Conservation (phyloP, 2,888 invertebrate species). For the Coelogynopora nodosa region DNA sequence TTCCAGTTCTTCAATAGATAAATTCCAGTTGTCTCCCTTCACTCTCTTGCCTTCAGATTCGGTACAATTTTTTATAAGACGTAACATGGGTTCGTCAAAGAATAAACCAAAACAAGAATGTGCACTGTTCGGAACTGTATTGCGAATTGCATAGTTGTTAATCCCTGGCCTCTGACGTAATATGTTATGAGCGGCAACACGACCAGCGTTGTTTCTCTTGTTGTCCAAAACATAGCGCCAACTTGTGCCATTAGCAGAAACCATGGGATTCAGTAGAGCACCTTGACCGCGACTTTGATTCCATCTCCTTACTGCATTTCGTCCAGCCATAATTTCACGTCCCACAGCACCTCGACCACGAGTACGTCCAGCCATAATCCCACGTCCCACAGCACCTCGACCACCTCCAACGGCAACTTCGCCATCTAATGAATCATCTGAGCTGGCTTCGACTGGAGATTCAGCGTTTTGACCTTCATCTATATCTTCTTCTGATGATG, state of each 20-base stretch:
- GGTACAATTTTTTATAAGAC: not conserved
- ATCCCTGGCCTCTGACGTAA: not conserved
- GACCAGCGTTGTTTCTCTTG: constrained; percentile 1
- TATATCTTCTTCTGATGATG: not conserved
- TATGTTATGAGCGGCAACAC: constrained; percentile 11
- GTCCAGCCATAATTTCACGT: not conserved
- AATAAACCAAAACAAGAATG: not conserved
- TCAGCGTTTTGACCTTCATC: not conserved
- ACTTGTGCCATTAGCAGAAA: not conserved
- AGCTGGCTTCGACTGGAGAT: not conserved
- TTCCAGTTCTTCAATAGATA: constrained; percentile 19
- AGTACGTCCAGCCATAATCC: not conserved
- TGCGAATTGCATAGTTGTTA: not conserved
- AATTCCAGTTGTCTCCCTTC: not conserved
- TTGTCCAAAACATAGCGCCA: not conserved
- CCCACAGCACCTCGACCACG: not conserved
- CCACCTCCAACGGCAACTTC: not conserved
- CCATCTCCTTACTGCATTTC: not conserved
- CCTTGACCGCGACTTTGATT: not conserved
- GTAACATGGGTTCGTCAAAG: constrained; percentile 29
- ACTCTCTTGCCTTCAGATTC: constrained; percentile 13
- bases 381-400: not conserved
- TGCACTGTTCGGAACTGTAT: not conserved
- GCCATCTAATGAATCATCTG: not conserved
- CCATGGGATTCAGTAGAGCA: not conserved